Base-by-base conservation (phyloP, 2,113 vertebrate genomes). In the Sardina pilchardus region DNA sequence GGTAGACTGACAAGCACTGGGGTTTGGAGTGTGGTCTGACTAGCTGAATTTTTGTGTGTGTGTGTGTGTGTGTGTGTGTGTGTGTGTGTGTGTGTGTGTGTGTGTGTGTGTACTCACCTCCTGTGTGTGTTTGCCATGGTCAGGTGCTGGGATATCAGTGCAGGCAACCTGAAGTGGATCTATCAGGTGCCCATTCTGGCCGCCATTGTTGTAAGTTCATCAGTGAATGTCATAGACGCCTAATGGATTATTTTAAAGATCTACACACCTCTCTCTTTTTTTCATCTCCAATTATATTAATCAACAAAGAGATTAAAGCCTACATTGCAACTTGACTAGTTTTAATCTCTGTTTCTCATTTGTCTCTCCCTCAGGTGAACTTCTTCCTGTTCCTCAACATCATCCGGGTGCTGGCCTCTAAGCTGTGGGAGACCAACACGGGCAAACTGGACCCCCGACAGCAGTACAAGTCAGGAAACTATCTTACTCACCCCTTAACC, bases 121-220 rank as follows among this genome's bases (percentile, higher is more conserved):
- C 5, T 67, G 16, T 71, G 9, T n/a, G 21, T 24, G 24, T 1
- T 83, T 6, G 84, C 34, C 71, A 10, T 10, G 67, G 87, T 19
- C 84, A 96, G 96, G 87, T 96, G 96, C 84, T 96, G 96, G 96
- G 96, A 96, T 88, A 93, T 96, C 85, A 96, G 96, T 83, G 96
- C 96, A 1, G 96, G 96, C 26, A 95, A 95, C 48, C 92, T 96
- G 56, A 96, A 96, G 89, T 96, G 95, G 96, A 96, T 96, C 87
- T 96, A 95, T 90, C 96, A 96, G 91, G 95, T 96, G 80, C 96
- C 96, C 39, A 96, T 96, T 88, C 90, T 96, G 81, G 93, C 94
- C 39, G 94, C 95, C 81, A 95, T 96, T 89, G 90, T 96, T 89
- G 96, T 96, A 90, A 93, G 94, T 78, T 36, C 10, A 34, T 17